These are phyloP conservation scores for Drosophila histrio DNA, from an alignment of 2,888 invertebrate genomes.

Conservation along the genomic window DNA sequence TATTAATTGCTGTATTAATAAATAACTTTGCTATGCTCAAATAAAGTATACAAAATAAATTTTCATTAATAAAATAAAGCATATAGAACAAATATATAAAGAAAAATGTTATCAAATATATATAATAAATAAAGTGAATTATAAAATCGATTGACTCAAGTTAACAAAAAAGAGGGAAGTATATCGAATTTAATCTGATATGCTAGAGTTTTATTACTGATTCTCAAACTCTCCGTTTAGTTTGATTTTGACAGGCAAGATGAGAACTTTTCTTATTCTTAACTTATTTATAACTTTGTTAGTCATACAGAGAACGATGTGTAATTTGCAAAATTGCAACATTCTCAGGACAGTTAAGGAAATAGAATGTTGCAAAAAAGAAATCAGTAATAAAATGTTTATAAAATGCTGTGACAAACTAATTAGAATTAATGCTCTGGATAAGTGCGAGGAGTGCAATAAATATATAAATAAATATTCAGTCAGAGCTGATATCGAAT, in stretches of 20 bases:
- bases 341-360: background rate
- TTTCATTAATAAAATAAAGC: no score
- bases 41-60: no score
- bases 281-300: background rate
- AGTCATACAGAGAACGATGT: background rate
- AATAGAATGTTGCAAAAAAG: background rate
- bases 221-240: background rate
- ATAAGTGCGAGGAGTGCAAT: background rate
- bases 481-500: background rate
- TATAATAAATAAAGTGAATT: no score
- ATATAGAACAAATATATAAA: no score
- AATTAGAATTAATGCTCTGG: background rate
- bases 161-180: background rate
- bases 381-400: background rate
- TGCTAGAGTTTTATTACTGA: background rate
- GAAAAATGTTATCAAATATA: no score
- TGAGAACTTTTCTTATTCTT: background rate
- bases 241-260: background rate
- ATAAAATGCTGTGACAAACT: background rate
- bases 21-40: no score
- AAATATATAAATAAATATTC: no score
- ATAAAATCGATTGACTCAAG: background rate
- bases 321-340: background rate
- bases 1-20: background rate
- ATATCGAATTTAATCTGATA: background rate